Evolutionary conservation across 2,113 vertebrate species (phyloP).

Genomic region (Maccullochella peelii): DNA sequence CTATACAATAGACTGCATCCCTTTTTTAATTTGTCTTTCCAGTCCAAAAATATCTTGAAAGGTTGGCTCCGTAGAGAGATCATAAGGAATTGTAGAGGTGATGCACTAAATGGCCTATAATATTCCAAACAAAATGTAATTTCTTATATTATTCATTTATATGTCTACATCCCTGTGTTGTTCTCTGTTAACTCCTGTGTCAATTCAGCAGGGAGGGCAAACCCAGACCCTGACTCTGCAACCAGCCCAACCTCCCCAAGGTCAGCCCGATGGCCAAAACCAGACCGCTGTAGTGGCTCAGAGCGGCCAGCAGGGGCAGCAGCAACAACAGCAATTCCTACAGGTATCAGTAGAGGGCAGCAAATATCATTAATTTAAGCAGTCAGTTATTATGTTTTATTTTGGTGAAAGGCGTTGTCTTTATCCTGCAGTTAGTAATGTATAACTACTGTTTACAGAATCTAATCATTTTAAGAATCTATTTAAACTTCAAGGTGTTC

Average conservation of each 20-base stretch:
- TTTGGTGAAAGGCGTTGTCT: background rate
- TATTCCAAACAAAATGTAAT: background rate
- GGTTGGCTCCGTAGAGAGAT: background rate
- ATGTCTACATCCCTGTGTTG: background rate
- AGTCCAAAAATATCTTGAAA: background rate
- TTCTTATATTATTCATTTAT: background rate
- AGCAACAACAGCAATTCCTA: slow-evolving; percentile 87
- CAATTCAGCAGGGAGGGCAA: slow-evolving; percentile 88
- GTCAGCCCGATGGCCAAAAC: slow-evolving; percentile 81
- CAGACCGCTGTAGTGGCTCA: slow-evolving; percentile 83
- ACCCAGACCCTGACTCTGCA: slow-evolving; percentile 89
- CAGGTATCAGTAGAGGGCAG: slow-evolving; percentile 75
- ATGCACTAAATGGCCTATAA: background rate
- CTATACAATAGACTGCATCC: background rate
- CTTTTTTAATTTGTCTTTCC: background rate
- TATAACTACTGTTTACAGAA: background rate
- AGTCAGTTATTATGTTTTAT: slow-evolving; percentile 8
- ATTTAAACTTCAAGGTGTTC: background rate
- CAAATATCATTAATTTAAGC: slow-evolving; percentile 8
- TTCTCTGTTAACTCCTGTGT: slow-evolving; percentile 17
- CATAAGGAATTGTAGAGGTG: background rate
- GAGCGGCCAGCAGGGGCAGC: slow-evolving; percentile 82
- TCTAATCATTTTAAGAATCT: background rate
- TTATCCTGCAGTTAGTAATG: background rate
- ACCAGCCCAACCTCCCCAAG: slow-evolving; percentile 82